A percentile compares a stretch with the other conserved stretches of the same genome.
These are phyloP conservation scores for Apamea monoglypha DNA, from an alignment of 2,888 invertebrate species.

Conservation along the genomic window DNA sequence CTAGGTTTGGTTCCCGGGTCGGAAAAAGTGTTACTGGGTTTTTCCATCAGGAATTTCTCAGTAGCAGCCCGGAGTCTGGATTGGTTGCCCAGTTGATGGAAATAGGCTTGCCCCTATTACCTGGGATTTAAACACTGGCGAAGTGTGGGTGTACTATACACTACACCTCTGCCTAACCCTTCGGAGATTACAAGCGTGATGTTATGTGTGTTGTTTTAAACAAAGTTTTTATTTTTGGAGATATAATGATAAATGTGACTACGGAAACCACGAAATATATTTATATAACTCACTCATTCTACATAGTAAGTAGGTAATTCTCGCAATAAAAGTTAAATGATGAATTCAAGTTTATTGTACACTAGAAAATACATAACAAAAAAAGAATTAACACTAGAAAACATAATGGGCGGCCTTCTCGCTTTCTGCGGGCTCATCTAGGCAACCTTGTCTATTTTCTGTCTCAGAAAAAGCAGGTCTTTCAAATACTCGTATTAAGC, in stretches of 20 bases:
- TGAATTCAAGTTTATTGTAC: too few species aligned
- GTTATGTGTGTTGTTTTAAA: not conserved
- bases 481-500: not conserved
- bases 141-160: not conserved
- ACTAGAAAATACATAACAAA: not conserved
- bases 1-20: not conserved
- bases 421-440: not conserved
- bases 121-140: not conserved
- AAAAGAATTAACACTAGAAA: not conserved
- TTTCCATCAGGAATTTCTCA: not conserved
- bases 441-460: not conserved
- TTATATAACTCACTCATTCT: too few species aligned
- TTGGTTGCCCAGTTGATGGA: not conserved
- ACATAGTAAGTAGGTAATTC: not conserved
- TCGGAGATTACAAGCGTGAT: not conserved
- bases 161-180: not conserved
- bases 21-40: not conserved
- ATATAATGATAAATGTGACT: not conserved
- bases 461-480: not conserved
- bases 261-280: not conserved
- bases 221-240: not conserved
- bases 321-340: not conserved
- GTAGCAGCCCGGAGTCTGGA: not conserved
- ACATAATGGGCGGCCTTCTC: not conserved
- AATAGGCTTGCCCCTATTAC: not conserved